phyloP scores from a whole-genome alignment of 2,888 invertebrate genomes.

The Colletes collaris region DNA sequence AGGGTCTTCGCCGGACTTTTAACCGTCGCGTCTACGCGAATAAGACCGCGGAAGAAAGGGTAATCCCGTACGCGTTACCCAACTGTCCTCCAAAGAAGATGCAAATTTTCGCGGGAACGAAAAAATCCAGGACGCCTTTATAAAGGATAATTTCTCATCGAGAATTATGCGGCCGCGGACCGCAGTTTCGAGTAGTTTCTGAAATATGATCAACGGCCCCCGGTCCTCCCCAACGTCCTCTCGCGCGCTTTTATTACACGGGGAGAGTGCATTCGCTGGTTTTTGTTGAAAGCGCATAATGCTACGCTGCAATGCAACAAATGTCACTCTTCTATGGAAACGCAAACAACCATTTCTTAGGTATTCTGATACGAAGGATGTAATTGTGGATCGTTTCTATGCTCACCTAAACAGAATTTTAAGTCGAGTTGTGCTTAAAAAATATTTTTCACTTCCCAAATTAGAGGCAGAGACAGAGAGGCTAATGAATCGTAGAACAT shows the following conservation, averaged over 20 bases:
- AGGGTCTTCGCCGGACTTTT: constrained; percentile 4
- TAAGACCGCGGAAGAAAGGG: too few relatives aligned
- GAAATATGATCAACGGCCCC: too few relatives aligned
- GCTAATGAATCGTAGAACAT: too few relatives aligned
- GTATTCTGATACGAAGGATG: too few relatives aligned
- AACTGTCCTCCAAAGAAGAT: neutral
- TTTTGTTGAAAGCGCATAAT: neutral
- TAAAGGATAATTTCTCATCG: constrained; percentile 49
- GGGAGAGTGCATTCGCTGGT: constrained; percentile 2
- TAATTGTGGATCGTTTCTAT: too few relatives aligned
- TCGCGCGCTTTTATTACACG: constrained; percentile 5
- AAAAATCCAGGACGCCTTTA: neutral
- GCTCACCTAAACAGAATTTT: too few relatives aligned
- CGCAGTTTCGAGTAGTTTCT: neutral
- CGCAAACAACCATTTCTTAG: too few relatives aligned
- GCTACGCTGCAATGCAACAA: neutral
- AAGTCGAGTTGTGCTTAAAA: too few relatives aligned
- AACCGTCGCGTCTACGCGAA: too few relatives aligned
- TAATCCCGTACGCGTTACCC: neutral
- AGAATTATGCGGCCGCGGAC: constrained; percentile 16
- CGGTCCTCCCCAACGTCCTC: neutral
- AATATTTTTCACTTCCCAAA: too few relatives aligned
- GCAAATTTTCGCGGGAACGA: neutral
- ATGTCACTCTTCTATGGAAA: too few relatives aligned
- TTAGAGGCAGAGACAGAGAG: too few relatives aligned